phyloP scores from a whole-genome alignment of 2,888 invertebrate genomes.

The Cecidostiba fungosa region DNA sequence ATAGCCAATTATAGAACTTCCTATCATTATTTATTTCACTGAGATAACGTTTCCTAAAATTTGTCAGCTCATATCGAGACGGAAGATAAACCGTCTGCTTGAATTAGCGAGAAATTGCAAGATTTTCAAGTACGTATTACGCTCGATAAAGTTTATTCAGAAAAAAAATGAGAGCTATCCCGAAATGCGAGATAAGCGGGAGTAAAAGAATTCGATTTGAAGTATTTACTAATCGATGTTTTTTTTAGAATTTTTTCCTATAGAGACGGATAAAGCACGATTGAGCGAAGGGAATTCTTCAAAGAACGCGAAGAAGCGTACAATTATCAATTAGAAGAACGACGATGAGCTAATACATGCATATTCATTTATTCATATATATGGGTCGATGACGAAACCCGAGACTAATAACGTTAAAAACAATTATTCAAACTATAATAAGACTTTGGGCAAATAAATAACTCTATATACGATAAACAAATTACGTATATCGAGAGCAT shows the following conservation, averaged over 20 bases:
- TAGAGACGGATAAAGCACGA: slow-evolving; percentile 3
- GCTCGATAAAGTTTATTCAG: neutral
- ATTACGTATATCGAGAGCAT: too few species aligned
- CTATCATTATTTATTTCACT: neutral
- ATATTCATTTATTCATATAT: too few species aligned
- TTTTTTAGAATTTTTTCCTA: neutral
- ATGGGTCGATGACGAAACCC: neutral
- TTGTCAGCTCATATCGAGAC: neutral
- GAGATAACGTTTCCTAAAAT: slow-evolving; percentile 15
- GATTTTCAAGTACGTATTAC: neutral
- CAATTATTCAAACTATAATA: neutral
- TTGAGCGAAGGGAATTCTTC: slow-evolving; percentile 11
- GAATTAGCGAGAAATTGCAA: neutral
- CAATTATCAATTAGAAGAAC: slow-evolving; percentile 2
- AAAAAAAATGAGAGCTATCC: neutral
- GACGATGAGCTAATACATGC: neutral
- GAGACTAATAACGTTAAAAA: neutral
- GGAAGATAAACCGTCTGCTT: neutral
- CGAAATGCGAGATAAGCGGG: neutral
- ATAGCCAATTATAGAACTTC: neutral
- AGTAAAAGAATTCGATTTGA: slow-evolving; percentile 1
- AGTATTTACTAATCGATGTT: neutral
- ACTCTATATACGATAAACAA: too few species aligned
- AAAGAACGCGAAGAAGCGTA: neutral
- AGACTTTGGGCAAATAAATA: neutral